A percentile compares a stretch with the other conserved stretches of the same genome.
Conservation (phyloP, 2,888 invertebrate species). For the Magallana nippona region DNA sequence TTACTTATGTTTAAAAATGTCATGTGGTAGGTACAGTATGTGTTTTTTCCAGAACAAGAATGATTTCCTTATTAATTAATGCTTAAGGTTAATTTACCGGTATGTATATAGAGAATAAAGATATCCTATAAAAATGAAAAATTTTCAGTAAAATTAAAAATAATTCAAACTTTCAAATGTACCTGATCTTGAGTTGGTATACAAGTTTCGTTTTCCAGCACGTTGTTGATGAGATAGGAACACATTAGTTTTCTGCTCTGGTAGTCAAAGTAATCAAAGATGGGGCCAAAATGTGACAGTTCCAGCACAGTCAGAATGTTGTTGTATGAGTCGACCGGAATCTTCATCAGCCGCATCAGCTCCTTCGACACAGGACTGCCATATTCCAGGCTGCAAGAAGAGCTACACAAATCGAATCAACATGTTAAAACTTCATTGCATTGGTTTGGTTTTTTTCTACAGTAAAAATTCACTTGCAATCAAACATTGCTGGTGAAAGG, state of each 20-base stretch:
- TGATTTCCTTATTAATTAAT: too few relatives aligned
- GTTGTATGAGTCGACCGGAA: constrained; percentile 96
- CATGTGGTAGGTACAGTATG: too few relatives aligned
- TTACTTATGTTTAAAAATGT: too few relatives aligned
- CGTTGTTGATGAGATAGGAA: constrained; percentile 92
- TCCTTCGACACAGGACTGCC: constrained; percentile 89
- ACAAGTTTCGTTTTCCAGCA: constrained; percentile 92
- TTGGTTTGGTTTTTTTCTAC: too few relatives aligned
- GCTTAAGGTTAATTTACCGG: too few relatives aligned
- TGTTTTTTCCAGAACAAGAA: too few relatives aligned
- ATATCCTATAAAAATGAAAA: too few relatives aligned
- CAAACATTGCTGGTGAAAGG: too few relatives aligned
- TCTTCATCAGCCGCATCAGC: constrained; percentile 93
- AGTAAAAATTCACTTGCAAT: too few relatives aligned
- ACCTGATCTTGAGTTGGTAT: constrained; percentile 94
- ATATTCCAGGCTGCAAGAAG: constrained; percentile 73
- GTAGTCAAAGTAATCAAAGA: constrained; percentile 93
- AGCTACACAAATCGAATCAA: neutral
- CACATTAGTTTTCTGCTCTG: constrained; percentile 91
- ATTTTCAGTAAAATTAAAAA: too few relatives aligned
- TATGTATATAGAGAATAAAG: too few relatives aligned
- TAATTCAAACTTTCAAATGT: neutral
- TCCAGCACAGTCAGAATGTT: constrained; percentile 92
- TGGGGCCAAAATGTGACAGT: constrained; percentile 91
- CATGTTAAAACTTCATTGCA: too few relatives aligned